Conservation (phyloP, 2,888 invertebrate species). For the Villa cingulata region DNA sequence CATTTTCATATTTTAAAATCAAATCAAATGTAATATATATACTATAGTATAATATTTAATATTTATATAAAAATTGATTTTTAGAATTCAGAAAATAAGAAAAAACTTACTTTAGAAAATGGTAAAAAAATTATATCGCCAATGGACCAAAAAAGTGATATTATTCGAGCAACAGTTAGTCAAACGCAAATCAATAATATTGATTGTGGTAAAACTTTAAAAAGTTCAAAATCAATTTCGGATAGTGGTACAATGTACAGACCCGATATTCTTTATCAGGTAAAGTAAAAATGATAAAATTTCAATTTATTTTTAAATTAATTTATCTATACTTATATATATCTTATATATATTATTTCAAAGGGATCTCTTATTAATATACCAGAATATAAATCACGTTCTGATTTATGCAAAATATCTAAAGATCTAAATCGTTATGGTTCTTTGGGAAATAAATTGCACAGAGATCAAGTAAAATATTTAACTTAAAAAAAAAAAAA, state of each 20-base stretch:
- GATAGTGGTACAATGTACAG: slow-evolving; percentile 69
- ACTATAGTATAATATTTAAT: too few relatives aligned
- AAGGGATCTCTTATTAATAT: slow-evolving; percentile 43
- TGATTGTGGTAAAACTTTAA: slow-evolving; percentile 11
- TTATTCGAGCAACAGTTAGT: slow-evolving; percentile 48
- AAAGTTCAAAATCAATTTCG: slow-evolving; percentile 27
- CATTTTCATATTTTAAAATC: too few relatives aligned
- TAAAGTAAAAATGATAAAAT: slow-evolving; percentile 38
- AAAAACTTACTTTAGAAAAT: too few relatives aligned
- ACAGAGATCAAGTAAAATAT: neutral
- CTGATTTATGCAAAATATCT: slow-evolving; percentile 36
- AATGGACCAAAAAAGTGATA: slow-evolving; percentile 14
- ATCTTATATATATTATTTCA: neutral
- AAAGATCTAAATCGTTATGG: slow-evolving; percentile 31
- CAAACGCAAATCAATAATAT: slow-evolving; percentile 42
- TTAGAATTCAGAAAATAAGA: too few relatives aligned
- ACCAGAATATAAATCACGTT: slow-evolving; percentile 39
- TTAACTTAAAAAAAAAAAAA: neutral
- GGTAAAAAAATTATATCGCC: neutral
- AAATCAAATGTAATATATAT: too few relatives aligned
- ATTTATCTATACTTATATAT: neutral
- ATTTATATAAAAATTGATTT: too few relatives aligned
- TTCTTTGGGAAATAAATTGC: slow-evolving; percentile 21
- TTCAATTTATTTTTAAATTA: slow-evolving; percentile 26
- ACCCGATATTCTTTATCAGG: slow-evolving; percentile 81